Percentiles rank a stretch among this genome's conserved stretches.
These are phyloP conservation scores for Bombus breviceps DNA, from an alignment of 1,140 invertebrate genomes.

Conservation along the genomic window DNA sequence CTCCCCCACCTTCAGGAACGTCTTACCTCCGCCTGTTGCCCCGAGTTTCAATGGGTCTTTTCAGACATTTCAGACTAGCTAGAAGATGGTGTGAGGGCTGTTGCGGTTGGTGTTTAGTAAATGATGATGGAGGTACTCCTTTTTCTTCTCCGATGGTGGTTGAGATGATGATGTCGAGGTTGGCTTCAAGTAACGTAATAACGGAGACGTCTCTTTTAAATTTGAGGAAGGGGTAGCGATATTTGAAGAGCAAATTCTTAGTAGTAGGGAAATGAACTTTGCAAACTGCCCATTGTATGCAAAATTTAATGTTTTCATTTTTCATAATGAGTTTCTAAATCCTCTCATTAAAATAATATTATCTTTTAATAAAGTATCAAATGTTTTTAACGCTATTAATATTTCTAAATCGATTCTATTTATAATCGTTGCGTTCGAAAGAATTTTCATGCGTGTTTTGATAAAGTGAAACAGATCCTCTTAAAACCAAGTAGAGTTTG, in stretches of 20 bases:
- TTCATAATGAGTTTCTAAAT: not conserved
- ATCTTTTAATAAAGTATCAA: not conserved
- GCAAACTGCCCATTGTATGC: no score
- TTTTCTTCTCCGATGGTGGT: not conserved
- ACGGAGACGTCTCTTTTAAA: not conserved
- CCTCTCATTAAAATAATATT: no score
- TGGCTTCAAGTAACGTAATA: not conserved
- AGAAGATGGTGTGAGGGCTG: not conserved
- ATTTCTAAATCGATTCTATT: not conserved
- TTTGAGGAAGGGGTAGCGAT: no score
- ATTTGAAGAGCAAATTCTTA: not conserved
- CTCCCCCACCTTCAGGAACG: not conserved
- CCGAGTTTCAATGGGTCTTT: not conserved
- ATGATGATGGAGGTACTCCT: not conserved
- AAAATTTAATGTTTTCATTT: not conserved
- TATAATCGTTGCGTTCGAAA: not conserved
- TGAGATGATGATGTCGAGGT: not conserved
- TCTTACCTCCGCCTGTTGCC: not conserved
- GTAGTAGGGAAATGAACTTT: not conserved
- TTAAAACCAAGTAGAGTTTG: not conserved
- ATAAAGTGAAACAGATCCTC: constrained; percentile 14
- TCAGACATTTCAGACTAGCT: not conserved
- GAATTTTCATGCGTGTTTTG: not conserved
- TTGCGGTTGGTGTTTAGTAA: not conserved
- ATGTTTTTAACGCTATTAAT: not conserved